Base-by-base conservation (phyloP, 2,113 vertebrate genomes). In the Phrynosoma blainvillii region DNA sequence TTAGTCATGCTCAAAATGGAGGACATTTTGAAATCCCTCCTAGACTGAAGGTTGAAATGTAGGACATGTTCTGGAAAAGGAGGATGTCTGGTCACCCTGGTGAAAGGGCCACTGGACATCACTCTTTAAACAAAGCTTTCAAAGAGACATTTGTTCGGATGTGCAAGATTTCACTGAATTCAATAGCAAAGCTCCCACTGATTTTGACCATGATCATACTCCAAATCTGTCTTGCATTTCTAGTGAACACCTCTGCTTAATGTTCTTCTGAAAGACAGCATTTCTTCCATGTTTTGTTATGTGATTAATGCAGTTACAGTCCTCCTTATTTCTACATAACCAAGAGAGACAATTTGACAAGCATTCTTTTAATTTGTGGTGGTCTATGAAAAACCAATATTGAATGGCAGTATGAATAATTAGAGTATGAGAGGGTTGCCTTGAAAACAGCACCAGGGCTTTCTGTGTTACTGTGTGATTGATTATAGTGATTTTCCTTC, bases 371-470 rank as follows among this genome's bases (percentile, higher is more conserved):
- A 88, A 92, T 93, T 90, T 90, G 76, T 84, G 18, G 85, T 75
- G 83, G 52, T 59, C 66, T 76, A n/a, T 70, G 59, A 79, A 77
- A n/a, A 86, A 92, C 90, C 84, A 84, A 66, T 85, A 66, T 36
- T 47, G n/a, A 56, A 88, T 77, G 85, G 86, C 89, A 88, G 75
- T 77, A 89, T 40, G 56, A 84, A 74, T 93, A 90, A 87, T 94
- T 94, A 81, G 87, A 56, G 56, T 79, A 79, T n/a, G 87, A 87
- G 87, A 62, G 83, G 25, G 7, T 4, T 47, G 25, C n/a, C 62
- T 82, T 78, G 79, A 91, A 85, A 93, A 81, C 21, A 92, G 68
- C 84, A 78, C 71, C 70, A 84, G 89, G 83, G 68, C 85, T 83
- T 93, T 91, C 84, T 93, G 88, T 87, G 80, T 66, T 74, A 73